These are phyloP conservation scores for Baronia brevicornis DNA, from an alignment of 2,888 invertebrate species.

Conservation along the genomic window DNA sequence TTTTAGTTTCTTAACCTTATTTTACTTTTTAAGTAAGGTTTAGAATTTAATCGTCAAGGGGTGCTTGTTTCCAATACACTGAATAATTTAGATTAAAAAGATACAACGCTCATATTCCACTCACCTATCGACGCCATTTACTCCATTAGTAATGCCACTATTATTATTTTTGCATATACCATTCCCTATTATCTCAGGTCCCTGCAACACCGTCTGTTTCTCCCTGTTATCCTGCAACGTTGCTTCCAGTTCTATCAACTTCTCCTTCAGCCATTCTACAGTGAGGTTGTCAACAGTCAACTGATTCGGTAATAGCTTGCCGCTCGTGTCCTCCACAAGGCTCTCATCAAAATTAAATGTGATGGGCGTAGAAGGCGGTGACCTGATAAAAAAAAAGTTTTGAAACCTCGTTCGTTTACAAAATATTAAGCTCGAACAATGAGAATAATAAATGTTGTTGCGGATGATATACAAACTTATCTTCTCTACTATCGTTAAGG, in stretches of 20 bases:
- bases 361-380: conserved; percentile 84
- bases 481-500: too few relatives aligned
- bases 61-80: too few relatives aligned
- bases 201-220: conserved; percentile 77
- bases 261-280: conserved; percentile 89
- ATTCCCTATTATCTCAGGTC: conserved; percentile 68
- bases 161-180: conserved; percentile 69
- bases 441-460: too few relatives aligned
- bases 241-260: conserved; percentile 85
- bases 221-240: conserved; percentile 87
- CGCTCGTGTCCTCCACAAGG: conserved; percentile 91
- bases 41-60: too few relatives aligned
- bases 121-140: conserved; percentile 71
- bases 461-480: too few relatives aligned
- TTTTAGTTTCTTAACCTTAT: too few relatives aligned
- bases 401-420: neutral
- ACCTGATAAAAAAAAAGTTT: conserved; percentile 68
- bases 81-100: neutral
- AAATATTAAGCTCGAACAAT: neutral
- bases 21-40: too few relatives aligned
- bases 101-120: neutral
- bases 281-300: conserved; percentile 95
- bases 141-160: conserved; percentile 66
- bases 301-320: conserved; percentile 89
- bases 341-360: conserved; percentile 91